A percentile compares a stretch with the other conserved stretches of the same genome.
These are phyloP conservation scores for Scaptomyza flava DNA, from an alignment of 2,888 invertebrate genomes.

Conservation along the genomic window DNA sequence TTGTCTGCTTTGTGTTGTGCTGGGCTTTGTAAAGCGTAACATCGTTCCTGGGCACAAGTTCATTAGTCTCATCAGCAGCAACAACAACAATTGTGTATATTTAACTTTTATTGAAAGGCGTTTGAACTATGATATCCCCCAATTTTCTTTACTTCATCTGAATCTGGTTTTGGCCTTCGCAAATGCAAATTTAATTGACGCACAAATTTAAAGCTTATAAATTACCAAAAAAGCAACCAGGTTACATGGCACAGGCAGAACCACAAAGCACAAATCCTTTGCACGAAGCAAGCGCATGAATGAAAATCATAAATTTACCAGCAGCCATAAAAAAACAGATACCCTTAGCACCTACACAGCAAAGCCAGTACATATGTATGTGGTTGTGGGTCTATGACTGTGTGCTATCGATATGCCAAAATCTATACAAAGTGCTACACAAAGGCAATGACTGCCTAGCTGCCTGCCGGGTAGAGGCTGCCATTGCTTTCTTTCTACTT, in stretches of 20 bases:
- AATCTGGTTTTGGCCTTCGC: conserved; percentile 29
- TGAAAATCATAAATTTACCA: conserved; percentile 76
- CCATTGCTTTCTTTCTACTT: background rate
- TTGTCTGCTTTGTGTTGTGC: conserved; percentile 48
- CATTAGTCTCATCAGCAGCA: conserved; percentile 66
- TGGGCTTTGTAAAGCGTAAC: conserved; percentile 29
- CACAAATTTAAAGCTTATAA: conserved; percentile 69
- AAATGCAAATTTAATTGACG: conserved; percentile 63
- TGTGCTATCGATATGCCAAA: conserved; percentile 73
- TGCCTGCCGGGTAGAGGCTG: background rate
- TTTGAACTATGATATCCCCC: conserved; percentile 75
- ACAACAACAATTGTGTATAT: conserved; percentile 57
- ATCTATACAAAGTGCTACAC: conserved; percentile 63
- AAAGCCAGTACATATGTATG: conserved; percentile 43
- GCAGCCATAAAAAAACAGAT: conserved; percentile 74
- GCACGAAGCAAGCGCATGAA: conserved; percentile 65
- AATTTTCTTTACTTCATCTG: conserved; percentile 50
- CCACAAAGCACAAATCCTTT: conserved; percentile 72
- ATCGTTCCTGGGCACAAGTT: conserved; percentile 48
- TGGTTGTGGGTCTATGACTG: conserved; percentile 3
- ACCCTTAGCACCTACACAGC: conserved; percentile 1
- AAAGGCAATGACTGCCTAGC: conserved; percentile 34
- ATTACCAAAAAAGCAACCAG: conserved; percentile 25
- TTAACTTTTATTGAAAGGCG: conserved; percentile 68
- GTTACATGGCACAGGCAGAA: conserved; percentile 50